Evolutionary conservation across 2,113 vertebrate species (phyloP).

Genomic region (Ciconia boyciana): DNA sequence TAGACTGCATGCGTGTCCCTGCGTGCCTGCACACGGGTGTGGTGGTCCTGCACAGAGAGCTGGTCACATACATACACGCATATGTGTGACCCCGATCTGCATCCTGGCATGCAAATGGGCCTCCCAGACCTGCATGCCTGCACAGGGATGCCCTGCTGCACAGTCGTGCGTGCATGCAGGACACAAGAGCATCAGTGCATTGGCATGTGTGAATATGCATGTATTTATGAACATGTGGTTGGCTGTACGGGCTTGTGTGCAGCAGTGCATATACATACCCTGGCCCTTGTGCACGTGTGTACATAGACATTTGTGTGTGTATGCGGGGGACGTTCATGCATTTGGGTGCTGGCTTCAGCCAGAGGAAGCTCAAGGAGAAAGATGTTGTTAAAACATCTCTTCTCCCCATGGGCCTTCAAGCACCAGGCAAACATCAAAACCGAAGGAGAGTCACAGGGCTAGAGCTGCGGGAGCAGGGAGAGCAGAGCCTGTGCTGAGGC

Average conservation of each 20-base stretch:
- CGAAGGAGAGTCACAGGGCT: background rate
- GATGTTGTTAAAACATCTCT: background rate
- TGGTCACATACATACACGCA: background rate
- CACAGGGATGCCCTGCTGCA: background rate
- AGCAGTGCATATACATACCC: background rate
- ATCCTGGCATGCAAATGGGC: background rate
- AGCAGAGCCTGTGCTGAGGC: background rate
- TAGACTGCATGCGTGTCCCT: background rate
- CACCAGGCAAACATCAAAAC: background rate
- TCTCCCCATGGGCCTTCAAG: background rate
- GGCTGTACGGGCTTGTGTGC: background rate
- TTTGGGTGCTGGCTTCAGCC: background rate
- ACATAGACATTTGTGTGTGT: background rate
- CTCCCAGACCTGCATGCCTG: background rate
- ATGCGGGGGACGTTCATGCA: background rate
- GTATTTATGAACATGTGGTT: accelerated
- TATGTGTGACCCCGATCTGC: background rate
- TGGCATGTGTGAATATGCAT: background rate
- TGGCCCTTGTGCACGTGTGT: background rate
- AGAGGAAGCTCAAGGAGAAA: background rate
- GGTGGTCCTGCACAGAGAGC: background rate
- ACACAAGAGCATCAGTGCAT: background rate
- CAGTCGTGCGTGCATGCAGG: background rate
- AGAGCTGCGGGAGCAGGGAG: background rate
- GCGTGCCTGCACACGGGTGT: background rate